These are phyloP conservation scores for Glomeris marginata DNA, from an alignment of 2,888 invertebrate species.

Conservation along the genomic window DNA sequence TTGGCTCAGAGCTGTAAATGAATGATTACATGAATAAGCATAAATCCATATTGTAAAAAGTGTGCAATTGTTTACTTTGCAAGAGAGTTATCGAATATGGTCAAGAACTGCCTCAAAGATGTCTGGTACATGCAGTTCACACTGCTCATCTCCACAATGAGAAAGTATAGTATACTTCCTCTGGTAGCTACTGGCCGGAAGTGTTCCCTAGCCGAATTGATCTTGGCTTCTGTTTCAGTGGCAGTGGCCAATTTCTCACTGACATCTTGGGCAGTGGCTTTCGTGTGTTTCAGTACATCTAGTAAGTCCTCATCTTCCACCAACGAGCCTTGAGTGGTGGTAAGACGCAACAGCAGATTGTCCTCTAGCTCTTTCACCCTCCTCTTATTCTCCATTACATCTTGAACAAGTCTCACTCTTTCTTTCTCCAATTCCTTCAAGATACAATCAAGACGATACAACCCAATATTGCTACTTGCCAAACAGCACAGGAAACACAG, in stretches of 20 bases:
- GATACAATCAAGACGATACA: not conserved
- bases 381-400: conserved; percentile 89
- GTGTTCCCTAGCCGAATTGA: conserved; percentile 83
- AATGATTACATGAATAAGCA: not conserved
- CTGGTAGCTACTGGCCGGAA: conserved; percentile 87
- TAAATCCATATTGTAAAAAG: not conserved
- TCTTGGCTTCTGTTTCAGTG: conserved; percentile 85
- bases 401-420: conserved; percentile 79
- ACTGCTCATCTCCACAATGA: conserved; percentile 94
- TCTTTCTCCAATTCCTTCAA: conserved; percentile 76
- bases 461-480: conserved; percentile 30
- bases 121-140: conserved; percentile 97
- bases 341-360: conserved; percentile 75
- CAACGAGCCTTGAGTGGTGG: conserved; percentile 77
- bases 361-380: conserved; percentile 93
- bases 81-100: conserved; percentile 84
- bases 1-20: conserved; percentile 50
- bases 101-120: conserved; percentile 82
- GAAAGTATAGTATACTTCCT: conserved; percentile 85
- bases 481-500: conserved; percentile 24
- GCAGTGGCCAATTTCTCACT: conserved; percentile 84
- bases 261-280: conserved; percentile 82
- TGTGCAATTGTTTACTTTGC: conserved; percentile 40
- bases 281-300: conserved; percentile 69
- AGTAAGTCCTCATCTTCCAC: conserved; percentile 94